phyloP scores from a whole-genome alignment of 2,888 invertebrate genomes.

The Eristalinus sepulchralis region DNA sequence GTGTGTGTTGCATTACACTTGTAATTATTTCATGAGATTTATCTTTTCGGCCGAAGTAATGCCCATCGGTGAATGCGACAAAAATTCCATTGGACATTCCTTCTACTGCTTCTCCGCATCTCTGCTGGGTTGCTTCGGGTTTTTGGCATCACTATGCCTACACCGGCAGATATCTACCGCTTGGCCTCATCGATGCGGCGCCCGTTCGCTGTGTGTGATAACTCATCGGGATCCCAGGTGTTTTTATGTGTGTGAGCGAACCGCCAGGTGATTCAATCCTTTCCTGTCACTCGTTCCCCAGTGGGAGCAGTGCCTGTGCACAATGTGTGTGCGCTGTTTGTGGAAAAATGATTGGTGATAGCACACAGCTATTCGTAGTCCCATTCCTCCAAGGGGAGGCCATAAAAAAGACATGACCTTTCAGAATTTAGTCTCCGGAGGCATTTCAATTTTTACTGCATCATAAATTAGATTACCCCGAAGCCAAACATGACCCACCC shows the following conservation, averaged over 20 bases:
- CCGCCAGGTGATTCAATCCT: constrained; percentile 65
- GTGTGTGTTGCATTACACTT: constrained; percentile 76
- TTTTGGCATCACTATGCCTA: constrained; percentile 44
- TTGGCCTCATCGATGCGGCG: constrained; percentile 51
- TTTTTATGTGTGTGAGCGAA: constrained; percentile 24
- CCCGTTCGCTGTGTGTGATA: constrained; percentile 42
- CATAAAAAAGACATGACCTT: constrained; percentile 71
- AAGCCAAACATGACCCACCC: constrained; percentile 63
- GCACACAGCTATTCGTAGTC: constrained; percentile 36
- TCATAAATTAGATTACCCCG: constrained; percentile 79
- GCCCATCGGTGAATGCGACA: constrained; percentile 79
- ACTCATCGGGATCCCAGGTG: constrained; percentile 49
- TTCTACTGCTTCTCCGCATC: constrained; percentile 38
- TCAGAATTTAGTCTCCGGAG: constrained; percentile 74
- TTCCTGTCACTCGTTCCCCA: constrained; percentile 46
- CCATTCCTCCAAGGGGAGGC: constrained; percentile 36
- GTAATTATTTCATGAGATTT: constrained; percentile 81
- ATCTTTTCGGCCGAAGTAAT: constrained; percentile 74
- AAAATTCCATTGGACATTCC: constrained; percentile 78
- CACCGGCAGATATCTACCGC: background rate
- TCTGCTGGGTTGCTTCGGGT: constrained; percentile 2
- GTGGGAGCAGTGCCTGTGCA: constrained; percentile 13
- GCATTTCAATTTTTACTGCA: constrained; percentile 79
- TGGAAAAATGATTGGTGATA: constrained; percentile 71
- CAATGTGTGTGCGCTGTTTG: constrained; percentile 52